Conservation (phyloP, 2,113 vertebrate species). For the Strix uralensis region DNA sequence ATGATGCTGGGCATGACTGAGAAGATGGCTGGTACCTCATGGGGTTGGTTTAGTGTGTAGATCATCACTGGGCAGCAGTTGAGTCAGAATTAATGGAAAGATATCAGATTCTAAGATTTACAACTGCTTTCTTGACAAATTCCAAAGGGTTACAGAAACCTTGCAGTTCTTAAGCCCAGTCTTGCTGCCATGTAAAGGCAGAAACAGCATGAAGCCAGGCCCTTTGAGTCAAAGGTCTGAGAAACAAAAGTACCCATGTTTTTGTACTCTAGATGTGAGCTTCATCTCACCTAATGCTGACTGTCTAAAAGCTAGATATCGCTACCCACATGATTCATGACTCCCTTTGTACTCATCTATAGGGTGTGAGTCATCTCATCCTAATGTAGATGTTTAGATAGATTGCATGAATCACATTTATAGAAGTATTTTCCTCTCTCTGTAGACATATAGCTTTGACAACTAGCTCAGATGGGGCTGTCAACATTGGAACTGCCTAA, state of each 20-base stretch:
- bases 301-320: neutral
- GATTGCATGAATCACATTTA: neutral
- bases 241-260: neutral
- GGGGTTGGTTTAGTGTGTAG: neutral
- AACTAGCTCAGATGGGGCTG: neutral
- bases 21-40: neutral
- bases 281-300: neutral
- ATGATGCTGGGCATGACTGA: neutral
- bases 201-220: neutral
- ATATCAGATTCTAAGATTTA: neutral
- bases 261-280: neutral
- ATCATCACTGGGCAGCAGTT: neutral
- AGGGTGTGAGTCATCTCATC: neutral
- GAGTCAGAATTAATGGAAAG: neutral
- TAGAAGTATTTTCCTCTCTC: neutral
- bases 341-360: neutral
- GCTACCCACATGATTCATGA: fast-evolving
- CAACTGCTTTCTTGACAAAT: neutral
- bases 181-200: neutral
- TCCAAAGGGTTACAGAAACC: neutral
- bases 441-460: neutral
- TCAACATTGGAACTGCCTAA: neutral
- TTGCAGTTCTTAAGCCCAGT: neutral
- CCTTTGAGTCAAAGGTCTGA: neutral
- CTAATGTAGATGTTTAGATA: neutral